Evolutionary conservation across 2,797 vertebrate genomes (phyloP), one percentile per base, ranked within the genome.

Genomic region (Falco peregrinus): DNA sequence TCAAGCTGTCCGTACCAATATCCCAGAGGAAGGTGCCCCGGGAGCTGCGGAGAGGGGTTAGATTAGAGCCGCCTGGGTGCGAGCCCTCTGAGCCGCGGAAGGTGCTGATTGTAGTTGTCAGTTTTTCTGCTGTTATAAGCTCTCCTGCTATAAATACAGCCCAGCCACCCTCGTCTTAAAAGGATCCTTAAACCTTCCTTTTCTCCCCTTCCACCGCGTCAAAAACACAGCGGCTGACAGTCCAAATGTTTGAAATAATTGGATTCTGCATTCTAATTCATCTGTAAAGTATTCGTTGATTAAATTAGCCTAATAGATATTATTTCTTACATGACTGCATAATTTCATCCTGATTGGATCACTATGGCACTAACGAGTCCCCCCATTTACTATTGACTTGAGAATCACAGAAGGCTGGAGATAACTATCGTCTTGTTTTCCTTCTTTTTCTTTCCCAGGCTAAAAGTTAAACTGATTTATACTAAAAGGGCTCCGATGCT

Each of bases 291-390:
- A 98, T 98, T 98, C 97, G 93, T 98, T 99, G 99, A 99, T 99
- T 99, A 99, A 99, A 99, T 99, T 99, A 99, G 98, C 98, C 98
- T 99, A 99, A 99, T 99, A 99, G 99, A 99, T 98, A 98, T 98
- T 98, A 98, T 99, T 99, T 99, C 98, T 98, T 99, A 98, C 98
- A 98, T 99, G 99, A 98, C 98, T 99, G 99, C 98, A 97, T 98
- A 97, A 98, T 98, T 98, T 98, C 96, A 97, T 96, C 98, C 97
- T 97, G 98, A 98, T 98, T 97, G 96, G 97, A 97, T 98, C 98
- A 97, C 96, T 78, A 57, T 79, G 95, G 96, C 97, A 97, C 98
- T 99, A 98, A 98, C 97, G 97, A 98, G 98, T 97, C 98, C 98
- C 97, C 98, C 98, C 98, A 98, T 99, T 99, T 99, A 98, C 98